Evolutionary conservation across 2,888 invertebrate species (phyloP), one percentile per base, ranked within the genome.

Genomic region (Halictus quadricinctus): DNA sequence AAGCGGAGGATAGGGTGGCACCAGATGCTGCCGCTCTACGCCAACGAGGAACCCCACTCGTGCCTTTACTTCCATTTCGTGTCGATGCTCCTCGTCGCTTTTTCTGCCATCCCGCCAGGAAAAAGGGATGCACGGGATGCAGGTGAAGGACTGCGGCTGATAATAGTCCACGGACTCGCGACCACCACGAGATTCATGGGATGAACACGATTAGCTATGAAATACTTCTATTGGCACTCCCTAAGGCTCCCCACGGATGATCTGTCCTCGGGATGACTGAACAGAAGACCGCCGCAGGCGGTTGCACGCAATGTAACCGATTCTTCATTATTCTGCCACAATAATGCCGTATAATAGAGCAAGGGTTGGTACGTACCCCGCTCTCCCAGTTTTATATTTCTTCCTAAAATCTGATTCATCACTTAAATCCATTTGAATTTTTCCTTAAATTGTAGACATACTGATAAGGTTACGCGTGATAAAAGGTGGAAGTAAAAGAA

Each of bases 1-100:
- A 79, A 83, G 72, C 72, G 80, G 83, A 78, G 84, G 80, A 54
- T 69, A 85, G 86, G 84, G 83, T 86, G 88, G 72, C 90, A 89
- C 92, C 92, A 91, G 92, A 93, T 91, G 92, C 90, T 91, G 85
- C 90, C 85, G 85, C 86, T 90, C 84, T 87, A 78, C 80, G 83
- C 79, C 86, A 83, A 79, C 76, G 80, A 70, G 72, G 79, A 75
- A 74, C 72, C 83, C 79, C 70, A 79, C 85, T 89, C 84, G 82
- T 88, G 88, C 88, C 87, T 90, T 88, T 77, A 81, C 89, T 89
- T 88, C 87, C 87, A 87, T 90, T 91, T 91, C 89, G 88, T 89
- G 88, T 88, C 88, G 89, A 91, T 88, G 88, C 89, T 90, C 84
- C 88, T 85, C 87, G 84, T n/a, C 10, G 87, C 87, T 84, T 88